Evolutionary conservation across 2,888 invertebrate species (phyloP), one percentile per base, ranked within the genome.

Genomic region (Merodon equestris): DNA sequence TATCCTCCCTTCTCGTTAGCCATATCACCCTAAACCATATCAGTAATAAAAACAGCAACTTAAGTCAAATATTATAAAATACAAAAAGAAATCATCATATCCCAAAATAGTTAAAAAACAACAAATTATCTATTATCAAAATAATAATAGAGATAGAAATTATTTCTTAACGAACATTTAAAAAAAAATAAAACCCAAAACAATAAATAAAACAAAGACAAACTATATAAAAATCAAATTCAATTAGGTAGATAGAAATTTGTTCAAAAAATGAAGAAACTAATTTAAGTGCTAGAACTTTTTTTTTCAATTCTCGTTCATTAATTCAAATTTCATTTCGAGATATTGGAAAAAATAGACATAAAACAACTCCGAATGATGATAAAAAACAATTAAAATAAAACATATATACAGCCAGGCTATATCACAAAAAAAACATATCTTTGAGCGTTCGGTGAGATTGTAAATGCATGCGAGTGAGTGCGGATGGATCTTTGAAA

Each of bases 381-480:
- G 12, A 64, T n/a, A n/a, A n/a, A n/a, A n/a, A n/a, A n/a, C n/a
- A n/a, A n/a, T n/a, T n/a, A 64, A 50, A 67, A 71, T 66, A 27
- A 66, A 75, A 68, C 63, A 64, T 66, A 77, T 53, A 82, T 81
- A 83, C 84, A 88, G 88, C 88, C 88, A 88, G 88, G 88, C 88
- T 86, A 88, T 88, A 89, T 88, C 89, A 87, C 86, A 85, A 86
- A 86, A 2, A 86, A 88, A 86, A 89, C 89, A 89, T 89, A 89
- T 89, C 89, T 88, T 86, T 86, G 87, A 87, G 53, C 79, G 79
- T 77, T 67, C 66, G 73, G 73, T 77, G 77, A 73, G 72, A 40
- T 64, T 73, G 77, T 70, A 53, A 68, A 74, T 64, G 68, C 74
- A 68, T 57, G 79, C 40, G 79, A 40, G 68, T 74, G 79, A 64